Evolutionary conservation across 2,888 invertebrate species (phyloP).

Genomic region (Penaeus monodon): DNA sequence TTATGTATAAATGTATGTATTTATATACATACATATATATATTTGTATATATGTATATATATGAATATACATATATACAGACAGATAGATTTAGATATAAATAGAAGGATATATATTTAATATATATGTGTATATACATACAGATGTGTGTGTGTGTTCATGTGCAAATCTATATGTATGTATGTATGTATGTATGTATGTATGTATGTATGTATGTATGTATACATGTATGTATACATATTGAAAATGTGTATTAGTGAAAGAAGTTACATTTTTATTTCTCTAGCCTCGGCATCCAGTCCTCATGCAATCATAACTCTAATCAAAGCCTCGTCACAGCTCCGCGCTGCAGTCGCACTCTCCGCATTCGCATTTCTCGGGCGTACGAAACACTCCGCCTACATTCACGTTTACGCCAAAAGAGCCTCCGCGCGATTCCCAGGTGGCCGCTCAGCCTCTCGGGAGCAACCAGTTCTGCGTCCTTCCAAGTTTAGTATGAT

Average conservation of each 20-base stretch:
- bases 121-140: neutral
- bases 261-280: neutral
- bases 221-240: neutral
- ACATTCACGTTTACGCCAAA: too few relatives aligned
- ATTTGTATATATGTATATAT: constrained; percentile 14
- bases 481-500: too few relatives aligned
- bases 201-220: neutral
- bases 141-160: neutral
- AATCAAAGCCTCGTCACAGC: too few relatives aligned
- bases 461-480: too few relatives aligned
- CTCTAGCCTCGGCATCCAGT: too few relatives aligned
- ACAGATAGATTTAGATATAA: neutral
- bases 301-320: too few relatives aligned
- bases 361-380: too few relatives aligned
- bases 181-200: neutral
- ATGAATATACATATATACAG: neutral
- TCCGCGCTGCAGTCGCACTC: too few relatives aligned
- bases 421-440: too few relatives aligned
- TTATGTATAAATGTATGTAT: constrained; percentile 22
- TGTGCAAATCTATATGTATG: neutral
- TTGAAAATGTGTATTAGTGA: neutral
- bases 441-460: too few relatives aligned
- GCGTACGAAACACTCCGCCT: too few relatives aligned
- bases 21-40: neutral
- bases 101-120: neutral